phyloP scores from a whole-genome alignment of 2,888 invertebrate species.

The Orthonevra nobilis region DNA sequence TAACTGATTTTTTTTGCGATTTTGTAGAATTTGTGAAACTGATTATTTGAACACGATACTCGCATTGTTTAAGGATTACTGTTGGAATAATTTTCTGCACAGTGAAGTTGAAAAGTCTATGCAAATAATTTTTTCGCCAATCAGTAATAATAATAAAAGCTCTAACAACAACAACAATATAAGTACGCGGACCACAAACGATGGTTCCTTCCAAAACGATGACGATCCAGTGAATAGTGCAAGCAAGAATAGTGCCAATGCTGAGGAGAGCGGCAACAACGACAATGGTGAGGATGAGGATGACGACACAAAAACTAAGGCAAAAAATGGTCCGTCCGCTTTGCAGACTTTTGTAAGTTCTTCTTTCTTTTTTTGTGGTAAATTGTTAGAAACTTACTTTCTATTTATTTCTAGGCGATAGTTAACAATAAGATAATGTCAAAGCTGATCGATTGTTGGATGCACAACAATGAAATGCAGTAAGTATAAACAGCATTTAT shows the following conservation, averaged over 20 bases:
- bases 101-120: conserved; percentile 92
- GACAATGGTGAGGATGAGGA: conserved; percentile 39
- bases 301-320: conserved; percentile 46
- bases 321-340: conserved; percentile 77
- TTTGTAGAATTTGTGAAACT: conserved; percentile 78
- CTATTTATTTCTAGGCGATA: conserved; percentile 83
- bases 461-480: conserved; percentile 89
- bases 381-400: too few species aligned
- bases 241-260: conserved; percentile 35
- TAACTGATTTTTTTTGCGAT: too few species aligned
- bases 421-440: conserved; percentile 89
- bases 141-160: conserved; percentile 74
- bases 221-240: conserved; percentile 66
- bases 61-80: conserved; percentile 93
- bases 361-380: too few species aligned
- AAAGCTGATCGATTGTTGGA: conserved; percentile 90
- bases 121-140: conserved; percentile 83
- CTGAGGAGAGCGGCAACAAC: conserved; percentile 34
- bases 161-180: conserved; percentile 75
- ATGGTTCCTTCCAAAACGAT: conserved; percentile 72
- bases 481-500: conserved; percentile 81
- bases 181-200: conserved; percentile 71
- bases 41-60: conserved; percentile 85
- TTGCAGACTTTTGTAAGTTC: conserved; percentile 82
- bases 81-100: conserved; percentile 98